These are phyloP conservation scores for Pammene aurita DNA, from an alignment of 2,888 invertebrate genomes.

Conservation along the genomic window DNA sequence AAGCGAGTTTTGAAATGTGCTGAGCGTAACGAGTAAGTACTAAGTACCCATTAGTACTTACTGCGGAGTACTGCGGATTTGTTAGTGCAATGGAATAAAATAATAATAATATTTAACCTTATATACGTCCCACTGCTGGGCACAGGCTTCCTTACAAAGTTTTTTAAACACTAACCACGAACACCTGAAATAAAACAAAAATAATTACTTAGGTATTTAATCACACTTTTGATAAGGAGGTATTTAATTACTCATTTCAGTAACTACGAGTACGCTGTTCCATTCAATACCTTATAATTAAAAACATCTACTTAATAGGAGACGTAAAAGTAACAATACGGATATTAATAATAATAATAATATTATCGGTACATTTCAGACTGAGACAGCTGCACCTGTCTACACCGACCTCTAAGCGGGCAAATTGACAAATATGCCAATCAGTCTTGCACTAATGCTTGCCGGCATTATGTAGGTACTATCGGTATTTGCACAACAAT, in stretches of 20 bases:
- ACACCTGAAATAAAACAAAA: no score
- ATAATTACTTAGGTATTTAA: no score
- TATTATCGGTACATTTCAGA: background rate
- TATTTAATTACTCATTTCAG: no score
- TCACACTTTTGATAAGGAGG: no score
- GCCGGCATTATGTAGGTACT: constrained; percentile 51
- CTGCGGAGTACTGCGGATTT: background rate
- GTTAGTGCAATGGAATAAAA: background rate
- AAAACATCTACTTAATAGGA: no score
- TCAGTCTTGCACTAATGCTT: constrained; percentile 54
- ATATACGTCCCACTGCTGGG: no score
- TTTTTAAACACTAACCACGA: no score
- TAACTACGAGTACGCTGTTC: no score
- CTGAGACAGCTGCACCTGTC: background rate
- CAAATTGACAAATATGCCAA: constrained; percentile 52
- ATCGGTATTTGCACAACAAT: constrained; percentile 52
- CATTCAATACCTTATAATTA: no score
- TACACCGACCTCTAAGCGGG: constrained; percentile 20
- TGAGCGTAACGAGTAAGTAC: constrained; percentile 4
- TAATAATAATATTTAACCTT: background rate
- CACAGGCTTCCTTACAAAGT: no score
- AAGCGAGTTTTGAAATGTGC: constrained; percentile 9
- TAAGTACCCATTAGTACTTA: background rate
- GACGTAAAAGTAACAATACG: background rate
- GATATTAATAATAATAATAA: background rate